Evolutionary conservation across 2,797 vertebrate genomes (phyloP).

Genomic region (Alcedo atthis): DNA sequence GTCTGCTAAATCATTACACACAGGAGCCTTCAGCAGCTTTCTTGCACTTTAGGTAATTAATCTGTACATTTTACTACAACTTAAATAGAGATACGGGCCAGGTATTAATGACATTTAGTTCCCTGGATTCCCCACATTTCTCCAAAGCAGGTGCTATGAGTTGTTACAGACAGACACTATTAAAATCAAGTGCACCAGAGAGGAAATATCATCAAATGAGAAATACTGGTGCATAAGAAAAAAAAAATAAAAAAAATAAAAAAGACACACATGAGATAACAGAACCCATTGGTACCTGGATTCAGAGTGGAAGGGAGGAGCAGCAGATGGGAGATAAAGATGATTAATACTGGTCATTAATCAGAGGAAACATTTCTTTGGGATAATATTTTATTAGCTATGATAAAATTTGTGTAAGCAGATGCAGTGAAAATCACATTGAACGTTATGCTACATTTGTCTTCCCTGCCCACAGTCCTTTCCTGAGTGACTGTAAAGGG

Average conservation of each 20-base stretch:
- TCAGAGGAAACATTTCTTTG: constrained; percentile 61
- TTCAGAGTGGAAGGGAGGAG: constrained; percentile 44
- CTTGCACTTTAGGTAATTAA: constrained; percentile 47
- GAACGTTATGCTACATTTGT: background rate
- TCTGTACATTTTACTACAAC: constrained; percentile 44
- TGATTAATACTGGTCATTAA: constrained; percentile 70
- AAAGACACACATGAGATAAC: constrained; percentile 13
- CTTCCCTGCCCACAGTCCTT: background rate
- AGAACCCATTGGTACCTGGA: constrained; percentile 46
- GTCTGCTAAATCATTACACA: constrained; percentile 36
- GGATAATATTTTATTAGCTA: constrained; percentile 38
- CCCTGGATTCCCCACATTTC: constrained; percentile 46
- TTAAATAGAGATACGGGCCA: constrained; percentile 35
- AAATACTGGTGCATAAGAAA: constrained; percentile 25
- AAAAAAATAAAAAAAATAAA: background rate
- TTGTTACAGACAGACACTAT: constrained; percentile 64
- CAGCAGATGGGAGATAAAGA: constrained; percentile 63
- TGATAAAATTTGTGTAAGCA: constrained; percentile 53
- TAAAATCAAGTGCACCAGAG: constrained; percentile 66
- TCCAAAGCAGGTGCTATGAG: constrained; percentile 53
- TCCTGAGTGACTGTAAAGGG: constrained; percentile 10
- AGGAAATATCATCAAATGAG: constrained; percentile 57
- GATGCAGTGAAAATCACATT: constrained; percentile 47
- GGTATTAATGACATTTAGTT: constrained; percentile 62
- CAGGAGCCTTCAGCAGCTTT: constrained; percentile 46